These are phyloP conservation scores for Nothura maculosa DNA, from an alignment of 2,797 vertebrate genomes.

Conservation along the genomic window DNA sequence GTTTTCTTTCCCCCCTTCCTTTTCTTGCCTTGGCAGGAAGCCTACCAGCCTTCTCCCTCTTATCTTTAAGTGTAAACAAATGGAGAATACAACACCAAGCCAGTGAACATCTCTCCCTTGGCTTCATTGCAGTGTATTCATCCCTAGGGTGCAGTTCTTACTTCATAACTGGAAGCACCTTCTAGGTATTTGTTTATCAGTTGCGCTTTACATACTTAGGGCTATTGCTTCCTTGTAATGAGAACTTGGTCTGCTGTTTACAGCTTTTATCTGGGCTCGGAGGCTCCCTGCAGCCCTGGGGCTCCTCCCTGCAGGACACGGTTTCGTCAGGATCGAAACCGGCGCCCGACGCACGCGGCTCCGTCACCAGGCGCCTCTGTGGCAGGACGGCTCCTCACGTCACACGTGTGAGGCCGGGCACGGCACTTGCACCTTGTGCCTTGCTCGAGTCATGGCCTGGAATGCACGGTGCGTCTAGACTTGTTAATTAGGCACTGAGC, in stretches of 20 bases:
- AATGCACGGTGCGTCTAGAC: background rate
- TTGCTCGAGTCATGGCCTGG: background rate
- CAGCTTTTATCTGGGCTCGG: conserved; percentile 39
- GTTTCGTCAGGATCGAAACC: conserved; percentile 53
- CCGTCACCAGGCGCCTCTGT: background rate
- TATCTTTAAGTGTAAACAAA: conserved; percentile 16
- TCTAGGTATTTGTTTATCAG: conserved; percentile 53
- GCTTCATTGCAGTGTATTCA: conserved; percentile 49
- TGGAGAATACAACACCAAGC: conserved; percentile 13
- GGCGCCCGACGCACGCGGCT: background rate
- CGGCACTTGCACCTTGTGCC: background rate
- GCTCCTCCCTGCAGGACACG: conserved; percentile 7
- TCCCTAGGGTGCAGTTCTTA: conserved; percentile 42
- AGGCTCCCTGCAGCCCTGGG: conserved; percentile 20
- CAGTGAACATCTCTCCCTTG: conserved; percentile 27
- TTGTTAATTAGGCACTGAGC: background rate
- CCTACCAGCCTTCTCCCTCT: conserved; percentile 5
- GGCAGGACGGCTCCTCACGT: conserved; percentile 6
- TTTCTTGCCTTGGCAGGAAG: background rate
- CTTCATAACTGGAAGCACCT: conserved; percentile 40
- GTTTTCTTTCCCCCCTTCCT: background rate
- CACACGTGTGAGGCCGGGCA: background rate
- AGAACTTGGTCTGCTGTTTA: background rate
- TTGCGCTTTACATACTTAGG: background rate
- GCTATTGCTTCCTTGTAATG: background rate